Conservation (phyloP, 2,113 vertebrate genomes). For the Porphyrio hochstetteri region DNA sequence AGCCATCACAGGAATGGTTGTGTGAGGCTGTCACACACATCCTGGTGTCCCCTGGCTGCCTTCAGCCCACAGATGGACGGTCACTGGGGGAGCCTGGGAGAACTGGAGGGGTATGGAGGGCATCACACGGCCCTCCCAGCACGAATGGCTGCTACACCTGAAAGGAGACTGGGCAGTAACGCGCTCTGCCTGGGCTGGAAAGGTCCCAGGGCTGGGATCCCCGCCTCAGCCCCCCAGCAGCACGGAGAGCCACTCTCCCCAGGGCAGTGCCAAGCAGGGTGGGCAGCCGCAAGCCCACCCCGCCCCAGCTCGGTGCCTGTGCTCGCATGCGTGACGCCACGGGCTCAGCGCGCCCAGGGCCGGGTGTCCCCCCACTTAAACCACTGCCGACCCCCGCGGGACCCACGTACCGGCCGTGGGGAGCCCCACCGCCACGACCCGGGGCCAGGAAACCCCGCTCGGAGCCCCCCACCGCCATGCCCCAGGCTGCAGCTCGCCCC, state of each 20-base stretch:
- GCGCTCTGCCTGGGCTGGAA: neutral
- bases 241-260: rapidly evolving
- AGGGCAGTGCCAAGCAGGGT: rapidly evolving
- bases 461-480: rapidly evolving
- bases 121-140: neutral
- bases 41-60: neutral
- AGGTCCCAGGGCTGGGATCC: neutral
- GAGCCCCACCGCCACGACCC: rapidly evolving
- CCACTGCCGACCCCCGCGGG: neutral
- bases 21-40: rapidly evolving
- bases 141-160: neutral
- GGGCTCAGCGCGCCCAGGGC: neutral
- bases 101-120: neutral
- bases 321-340: neutral
- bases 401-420: too few relatives aligned
- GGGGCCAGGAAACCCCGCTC: rapidly evolving
- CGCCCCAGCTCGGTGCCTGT: neutral
- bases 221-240: neutral
- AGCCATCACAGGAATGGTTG: rapidly evolving
- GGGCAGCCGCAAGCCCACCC: neutral
- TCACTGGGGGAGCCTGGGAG: neutral
- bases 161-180: neutral
- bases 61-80: rapidly evolving
- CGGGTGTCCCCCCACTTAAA: neutral
- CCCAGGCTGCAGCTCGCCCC: neutral